Base-by-base conservation (phyloP, 2,797 vertebrate species). In the Jordanella pulchra region DNA sequence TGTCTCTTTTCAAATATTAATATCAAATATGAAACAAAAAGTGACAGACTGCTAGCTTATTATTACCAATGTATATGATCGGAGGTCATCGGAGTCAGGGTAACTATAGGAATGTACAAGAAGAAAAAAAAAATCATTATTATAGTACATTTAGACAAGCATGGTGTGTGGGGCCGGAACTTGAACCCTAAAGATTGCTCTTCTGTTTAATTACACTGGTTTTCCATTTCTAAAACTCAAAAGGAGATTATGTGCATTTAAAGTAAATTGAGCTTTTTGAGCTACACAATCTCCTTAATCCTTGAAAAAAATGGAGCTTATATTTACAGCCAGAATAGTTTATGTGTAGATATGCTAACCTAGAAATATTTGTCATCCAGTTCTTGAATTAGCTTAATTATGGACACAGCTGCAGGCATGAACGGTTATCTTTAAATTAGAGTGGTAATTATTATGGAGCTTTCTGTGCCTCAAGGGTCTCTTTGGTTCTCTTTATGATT, bases 181-280 rank as follows among this genome's bases (percentile, higher is more conserved):
- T 71, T 71, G 53, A 56, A 67, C 67, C 69, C 68, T 63, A 83
- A 80, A 84, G 87, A 89, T 89, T 90, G 81, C 75, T 88, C 84
- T 87, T 90, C 86, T 88, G 87, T 89, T 86, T 70, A 72, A 81
- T 80, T 81, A 84, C 13, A 15, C n/a, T 21, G n/a, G 25, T 54
- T 54, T 54, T 3, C 25, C 27, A 9, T 27, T 27, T n/a, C 3
- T 54, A 6, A 54, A 45, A 12, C 25, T 12, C 4, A 4, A 13
- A 25, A 13, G 42, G 15, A 25, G 13, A 2, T 12, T 42, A 42
- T 42, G 35, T 25, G 39, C 60, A 44, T 63, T 25, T 44, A 63
- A 39, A 44, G 35, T 63, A 44, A 63, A 44, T 44, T 3, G 12
- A 44, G 61, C 69, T 75, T 50, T 60, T 66, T 14, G 45, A 67